Conservation (phyloP, 2,113 vertebrate genomes). For the Callospermophilus lateralis region DNA sequence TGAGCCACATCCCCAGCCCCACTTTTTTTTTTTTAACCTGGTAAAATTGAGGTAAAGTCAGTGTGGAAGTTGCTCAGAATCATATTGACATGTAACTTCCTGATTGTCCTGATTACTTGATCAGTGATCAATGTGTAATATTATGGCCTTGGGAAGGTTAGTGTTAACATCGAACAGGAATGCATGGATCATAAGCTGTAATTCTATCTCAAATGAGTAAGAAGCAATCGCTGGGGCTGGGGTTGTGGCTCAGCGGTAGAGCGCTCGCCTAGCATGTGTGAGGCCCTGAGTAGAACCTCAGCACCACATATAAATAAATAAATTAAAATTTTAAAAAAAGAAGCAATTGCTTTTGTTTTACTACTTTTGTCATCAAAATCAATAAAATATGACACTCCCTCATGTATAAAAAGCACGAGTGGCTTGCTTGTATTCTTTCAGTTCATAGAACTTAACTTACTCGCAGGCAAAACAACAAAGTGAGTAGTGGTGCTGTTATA, state of each 20-base stretch:
- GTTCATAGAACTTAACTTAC: neutral
- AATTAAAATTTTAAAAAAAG: no score
- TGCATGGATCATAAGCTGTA: neutral
- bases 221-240: neutral
- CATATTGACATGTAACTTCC: neutral
- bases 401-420: neutral
- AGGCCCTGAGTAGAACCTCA: no score
- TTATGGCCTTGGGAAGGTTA: neutral
- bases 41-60: constrained; percentile 36
- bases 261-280: no score
- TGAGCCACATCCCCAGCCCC: no score
- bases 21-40: neutral
- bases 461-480: neutral
- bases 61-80: neutral
- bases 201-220: neutral
- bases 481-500: neutral
- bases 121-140: neutral
- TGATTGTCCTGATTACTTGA: neutral
- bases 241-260: no score
- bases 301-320: no score
- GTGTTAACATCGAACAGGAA: neutral
- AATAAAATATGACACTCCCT: neutral
- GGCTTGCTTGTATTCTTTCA: neutral
- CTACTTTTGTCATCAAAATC: neutral
- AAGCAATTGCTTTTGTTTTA: constrained; percentile 18